Percentiles rank a stretch among this genome's conserved stretches.
These are phyloP conservation scores for Drosophila subpulchrella DNA, from an alignment of 1,140 invertebrate species.

Conservation along the genomic window DNA sequence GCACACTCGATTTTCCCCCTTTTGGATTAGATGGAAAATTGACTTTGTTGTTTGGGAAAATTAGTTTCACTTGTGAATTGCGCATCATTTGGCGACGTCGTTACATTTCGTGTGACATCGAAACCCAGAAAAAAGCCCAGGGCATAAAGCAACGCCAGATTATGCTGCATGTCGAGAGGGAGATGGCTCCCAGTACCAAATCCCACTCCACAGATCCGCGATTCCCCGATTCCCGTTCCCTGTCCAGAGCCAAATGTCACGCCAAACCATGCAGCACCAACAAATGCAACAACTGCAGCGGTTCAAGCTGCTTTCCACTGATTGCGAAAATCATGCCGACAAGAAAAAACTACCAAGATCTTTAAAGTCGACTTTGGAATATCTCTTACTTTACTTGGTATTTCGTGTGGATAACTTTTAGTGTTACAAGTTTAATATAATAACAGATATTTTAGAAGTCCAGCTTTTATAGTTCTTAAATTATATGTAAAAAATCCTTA, in stretches of 20 bases:
- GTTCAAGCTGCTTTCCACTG: constrained; percentile 69
- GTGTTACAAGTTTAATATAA: not conserved
- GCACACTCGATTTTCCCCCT: not conserved
- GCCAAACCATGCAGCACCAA: constrained; percentile 36
- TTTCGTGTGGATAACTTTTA: not conserved
- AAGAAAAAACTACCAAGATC: constrained; percentile 19
- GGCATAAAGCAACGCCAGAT: constrained; percentile 44
- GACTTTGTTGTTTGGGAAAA: constrained; percentile 54
- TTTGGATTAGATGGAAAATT: constrained; percentile 23
- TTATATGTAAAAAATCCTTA: too few relatives aligned
- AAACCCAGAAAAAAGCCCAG: constrained; percentile 57
- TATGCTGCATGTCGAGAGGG: constrained; percentile 29
- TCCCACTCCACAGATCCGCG: not conserved
- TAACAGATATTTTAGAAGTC: too few relatives aligned
- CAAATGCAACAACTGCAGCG: constrained; percentile 38
- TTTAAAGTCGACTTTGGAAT: constrained; percentile 4
- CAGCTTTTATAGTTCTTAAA: too few relatives aligned
- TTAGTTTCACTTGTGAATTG: constrained; percentile 78
- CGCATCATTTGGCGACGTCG: constrained; percentile 55
- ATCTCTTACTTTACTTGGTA: not conserved
- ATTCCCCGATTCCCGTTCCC: not conserved
- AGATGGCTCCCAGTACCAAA: constrained; percentile 22
- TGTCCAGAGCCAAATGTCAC: constrained; percentile 65
- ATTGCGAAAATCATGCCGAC: constrained; percentile 73
- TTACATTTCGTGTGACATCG: constrained; percentile 61